Conservation (phyloP, 2,888 invertebrate species). For the Cheilosia vulpina region DNA sequence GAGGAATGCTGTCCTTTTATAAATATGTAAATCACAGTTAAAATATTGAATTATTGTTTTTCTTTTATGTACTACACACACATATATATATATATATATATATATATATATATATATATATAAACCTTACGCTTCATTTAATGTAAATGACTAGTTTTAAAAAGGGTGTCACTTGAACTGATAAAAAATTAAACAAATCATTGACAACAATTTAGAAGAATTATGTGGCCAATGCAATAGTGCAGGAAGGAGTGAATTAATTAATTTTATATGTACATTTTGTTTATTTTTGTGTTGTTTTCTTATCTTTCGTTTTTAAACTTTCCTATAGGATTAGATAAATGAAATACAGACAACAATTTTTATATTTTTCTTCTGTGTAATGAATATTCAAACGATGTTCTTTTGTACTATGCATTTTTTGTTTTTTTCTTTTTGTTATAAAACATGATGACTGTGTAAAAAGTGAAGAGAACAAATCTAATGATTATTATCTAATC, state of each 20-base stretch:
- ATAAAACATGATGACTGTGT: neutral
- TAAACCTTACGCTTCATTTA: slow-evolving; percentile 1
- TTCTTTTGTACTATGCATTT: slow-evolving; percentile 13
- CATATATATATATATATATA: neutral
- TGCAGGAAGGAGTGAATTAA: neutral
- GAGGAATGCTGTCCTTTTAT: slow-evolving; percentile 7
- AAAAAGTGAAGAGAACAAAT: neutral
- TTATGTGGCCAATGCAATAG: slow-evolving; percentile 1
- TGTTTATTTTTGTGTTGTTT: neutral
- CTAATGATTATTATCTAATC: neutral
- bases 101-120: neutral
- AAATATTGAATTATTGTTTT: neutral
- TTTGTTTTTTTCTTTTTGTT: neutral
- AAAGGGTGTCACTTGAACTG: neutral
- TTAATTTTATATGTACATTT: neutral
- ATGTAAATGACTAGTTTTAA: neutral
- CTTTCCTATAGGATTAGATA: slow-evolving; percentile 2
- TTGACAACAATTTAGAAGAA: neutral
- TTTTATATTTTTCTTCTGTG: slow-evolving; percentile 6
- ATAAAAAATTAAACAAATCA: no score
- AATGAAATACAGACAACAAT: neutral
- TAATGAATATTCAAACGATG: slow-evolving; percentile 2
- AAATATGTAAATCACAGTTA: neutral
- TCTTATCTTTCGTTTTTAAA: neutral
- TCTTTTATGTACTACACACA: neutral